A percentile compares a stretch with the other conserved stretches of the same genome.
These are phyloP conservation scores for Dicyrtoma fusca DNA, from an alignment of 2,888 invertebrate species.

Conservation along the genomic window DNA sequence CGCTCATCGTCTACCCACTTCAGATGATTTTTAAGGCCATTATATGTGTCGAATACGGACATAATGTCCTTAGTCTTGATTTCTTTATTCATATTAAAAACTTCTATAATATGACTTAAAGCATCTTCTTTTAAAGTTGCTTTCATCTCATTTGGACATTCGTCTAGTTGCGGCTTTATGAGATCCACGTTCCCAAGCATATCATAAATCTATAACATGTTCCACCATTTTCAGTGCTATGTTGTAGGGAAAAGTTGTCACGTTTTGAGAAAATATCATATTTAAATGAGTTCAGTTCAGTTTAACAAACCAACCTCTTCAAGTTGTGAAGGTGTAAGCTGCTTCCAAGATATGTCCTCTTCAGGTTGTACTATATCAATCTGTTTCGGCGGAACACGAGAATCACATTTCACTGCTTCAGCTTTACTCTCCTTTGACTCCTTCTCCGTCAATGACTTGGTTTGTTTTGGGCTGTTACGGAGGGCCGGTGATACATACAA, in stretches of 20 bases:
- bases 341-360: slow-evolving; percentile 35
- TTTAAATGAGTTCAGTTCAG: background rate
- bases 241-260: background rate
- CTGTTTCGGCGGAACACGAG: background rate
- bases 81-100: slow-evolving; percentile 34
- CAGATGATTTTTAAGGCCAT: slow-evolving; percentile 21
- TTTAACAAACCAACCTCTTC: slow-evolving; percentile 21
- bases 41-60: slow-evolving; percentile 11
- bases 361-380: slow-evolving; percentile 29
- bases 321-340: slow-evolving; percentile 23
- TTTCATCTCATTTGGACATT: slow-evolving; percentile 17
- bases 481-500: slow-evolving; percentile 26
- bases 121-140: slow-evolving; percentile 25
- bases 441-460: background rate
- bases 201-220: slow-evolving; percentile 29
- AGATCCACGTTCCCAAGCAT: slow-evolving; percentile 31
- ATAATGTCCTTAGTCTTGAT: slow-evolving; percentile 27
- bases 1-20: slow-evolving; percentile 33
- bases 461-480: background rate
- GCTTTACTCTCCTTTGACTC: background rate
- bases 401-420: background rate
- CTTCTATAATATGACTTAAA: slow-evolving; percentile 32
- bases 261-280: slow-evolving; percentile 2
- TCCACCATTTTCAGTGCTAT: background rate
- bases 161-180: slow-evolving; percentile 29